A percentile compares a stretch with the other conserved stretches of the same genome.
Conservation (phyloP, 2,888 invertebrate species). For the Leptothorax acervorum region DNA sequence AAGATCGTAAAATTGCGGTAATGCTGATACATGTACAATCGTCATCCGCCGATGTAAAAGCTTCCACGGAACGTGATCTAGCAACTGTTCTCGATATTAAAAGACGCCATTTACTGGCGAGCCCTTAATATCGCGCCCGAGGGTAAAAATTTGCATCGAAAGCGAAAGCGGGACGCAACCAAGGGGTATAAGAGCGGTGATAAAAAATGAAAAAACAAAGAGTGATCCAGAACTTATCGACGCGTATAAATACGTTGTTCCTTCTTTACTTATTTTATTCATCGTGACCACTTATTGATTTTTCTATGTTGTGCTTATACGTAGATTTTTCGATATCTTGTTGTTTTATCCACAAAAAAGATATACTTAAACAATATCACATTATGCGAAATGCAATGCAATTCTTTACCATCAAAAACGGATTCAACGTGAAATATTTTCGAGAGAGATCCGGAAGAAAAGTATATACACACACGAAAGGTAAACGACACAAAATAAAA, state of each 20-base stretch:
- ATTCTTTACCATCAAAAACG: neutral
- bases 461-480: neutral
- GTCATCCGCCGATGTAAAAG: slow-evolving; percentile 45
- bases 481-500: neutral
- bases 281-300: neutral
- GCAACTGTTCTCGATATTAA: slow-evolving; percentile 82
- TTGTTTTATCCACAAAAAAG: neutral
- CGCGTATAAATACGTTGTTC: slow-evolving; percentile 13
- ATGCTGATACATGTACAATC: slow-evolving; percentile 67
- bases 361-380: neutral
- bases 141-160: slow-evolving; percentile 80
- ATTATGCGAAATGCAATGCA: neutral
- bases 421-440: neutral
- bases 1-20: slow-evolving; percentile 64
- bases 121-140: slow-evolving; percentile 78
- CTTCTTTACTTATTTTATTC: slow-evolving; percentile 18
- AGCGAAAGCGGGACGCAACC: slow-evolving; percentile 71
- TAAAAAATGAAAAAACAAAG: slow-evolving; percentile 34
- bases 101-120: slow-evolving; percentile 75
- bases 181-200: slow-evolving; percentile 39
- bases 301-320: neutral
- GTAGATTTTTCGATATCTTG: neutral
- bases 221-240: slow-evolving; percentile 25
- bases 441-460: neutral
- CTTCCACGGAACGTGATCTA: slow-evolving; percentile 75